Evolutionary conservation across 2,113 vertebrate species (phyloP).

Genomic region (Mobula birostris): DNA sequence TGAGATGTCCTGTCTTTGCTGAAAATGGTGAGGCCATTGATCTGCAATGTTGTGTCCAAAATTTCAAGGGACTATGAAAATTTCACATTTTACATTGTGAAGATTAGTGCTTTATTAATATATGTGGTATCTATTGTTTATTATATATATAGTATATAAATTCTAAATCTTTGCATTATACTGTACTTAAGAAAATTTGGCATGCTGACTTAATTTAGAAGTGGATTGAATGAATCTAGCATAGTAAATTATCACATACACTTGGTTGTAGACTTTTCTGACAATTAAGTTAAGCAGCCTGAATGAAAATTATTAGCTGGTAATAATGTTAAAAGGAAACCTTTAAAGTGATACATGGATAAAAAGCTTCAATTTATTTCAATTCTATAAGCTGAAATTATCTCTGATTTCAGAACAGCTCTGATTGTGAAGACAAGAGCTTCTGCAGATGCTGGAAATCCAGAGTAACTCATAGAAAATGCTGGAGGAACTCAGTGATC

Average conservation of each 20-base stretch:
- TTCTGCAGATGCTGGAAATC: too few species aligned
- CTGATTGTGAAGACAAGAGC: neutral
- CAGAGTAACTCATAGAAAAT: too few species aligned
- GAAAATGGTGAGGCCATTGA: too few species aligned
- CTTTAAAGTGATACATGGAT: neutral
- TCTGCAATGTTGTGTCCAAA: too few species aligned
- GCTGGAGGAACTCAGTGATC: too few species aligned
- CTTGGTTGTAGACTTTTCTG: neutral
- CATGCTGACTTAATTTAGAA: neutral
- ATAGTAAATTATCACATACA: neutral
- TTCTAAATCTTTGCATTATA: neutral
- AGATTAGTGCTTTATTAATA: neutral
- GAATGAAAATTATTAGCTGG: conserved; percentile 18
- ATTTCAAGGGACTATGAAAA: neutral
- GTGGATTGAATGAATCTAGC: neutral
- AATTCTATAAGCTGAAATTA: neutral
- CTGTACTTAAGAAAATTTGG: neutral
- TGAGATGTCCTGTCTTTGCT: too few species aligned
- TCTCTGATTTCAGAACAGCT: neutral
- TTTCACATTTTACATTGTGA: neutral
- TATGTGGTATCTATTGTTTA: neutral
- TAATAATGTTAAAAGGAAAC: neutral
- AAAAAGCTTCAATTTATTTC: conserved; percentile 18
- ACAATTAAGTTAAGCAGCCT: neutral
- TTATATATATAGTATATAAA: too few species aligned